phyloP scores from a whole-genome alignment of 2,888 invertebrate species.

The Anthophora plumipes region DNA sequence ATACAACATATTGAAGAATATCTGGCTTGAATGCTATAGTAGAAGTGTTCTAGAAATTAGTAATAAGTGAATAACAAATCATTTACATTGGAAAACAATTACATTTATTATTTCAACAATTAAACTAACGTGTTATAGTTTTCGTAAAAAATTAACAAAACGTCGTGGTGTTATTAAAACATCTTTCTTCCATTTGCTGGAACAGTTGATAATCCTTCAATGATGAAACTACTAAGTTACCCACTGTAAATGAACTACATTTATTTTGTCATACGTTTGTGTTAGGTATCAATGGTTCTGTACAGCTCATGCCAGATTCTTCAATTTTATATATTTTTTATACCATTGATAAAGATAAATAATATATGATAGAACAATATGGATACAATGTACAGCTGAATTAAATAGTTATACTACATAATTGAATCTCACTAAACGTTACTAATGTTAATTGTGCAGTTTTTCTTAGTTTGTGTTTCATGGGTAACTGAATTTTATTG shows the following conservation, averaged over 20 bases:
- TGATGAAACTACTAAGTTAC: constrained; percentile 39
- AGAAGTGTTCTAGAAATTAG: constrained; percentile 41
- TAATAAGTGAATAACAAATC: constrained; percentile 59
- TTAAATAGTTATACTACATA: constrained; percentile 71
- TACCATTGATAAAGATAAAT: constrained; percentile 64
- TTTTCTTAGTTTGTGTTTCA: constrained; percentile 61
- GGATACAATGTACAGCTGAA: constrained; percentile 69
- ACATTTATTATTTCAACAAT: constrained; percentile 53
- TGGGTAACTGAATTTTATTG: constrained; percentile 69
- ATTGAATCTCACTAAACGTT: constrained; percentile 68
- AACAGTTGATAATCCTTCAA: constrained; percentile 38
- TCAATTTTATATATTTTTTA: constrained; percentile 63
- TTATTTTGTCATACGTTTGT: constrained; percentile 39
- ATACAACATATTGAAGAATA: constrained; percentile 69
- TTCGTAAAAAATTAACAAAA: constrained; percentile 53
- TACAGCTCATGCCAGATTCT: constrained; percentile 63
- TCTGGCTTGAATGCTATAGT: constrained; percentile 62
- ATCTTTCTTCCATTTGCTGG: constrained; percentile 41
- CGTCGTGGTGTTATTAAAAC: constrained; percentile 35
- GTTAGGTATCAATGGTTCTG: constrained; percentile 58
- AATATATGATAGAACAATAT: constrained; percentile 66
- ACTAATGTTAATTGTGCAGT: constrained; percentile 71
- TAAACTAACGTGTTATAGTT: constrained; percentile 53
- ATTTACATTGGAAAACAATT: constrained; percentile 54
- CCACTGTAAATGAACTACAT: constrained; percentile 47